Evolutionary conservation across 2,888 invertebrate genomes (phyloP).

Genomic region (Hypena proboscidalis): DNA sequence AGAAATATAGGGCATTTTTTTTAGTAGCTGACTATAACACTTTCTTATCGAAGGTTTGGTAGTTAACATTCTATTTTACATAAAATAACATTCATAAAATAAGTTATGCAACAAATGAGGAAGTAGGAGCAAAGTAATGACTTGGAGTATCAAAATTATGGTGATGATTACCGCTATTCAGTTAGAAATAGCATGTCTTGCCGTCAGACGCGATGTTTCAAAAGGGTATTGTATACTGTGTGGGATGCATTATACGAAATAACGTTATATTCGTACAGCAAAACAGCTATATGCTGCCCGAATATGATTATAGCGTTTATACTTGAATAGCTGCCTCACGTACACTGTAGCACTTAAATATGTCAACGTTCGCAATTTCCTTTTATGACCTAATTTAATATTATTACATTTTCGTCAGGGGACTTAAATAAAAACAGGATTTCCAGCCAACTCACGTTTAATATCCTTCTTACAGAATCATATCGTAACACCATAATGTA

Average conservation of each 20-base stretch:
- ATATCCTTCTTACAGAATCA: conserved; percentile 6
- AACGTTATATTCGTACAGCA: conserved; percentile 5
- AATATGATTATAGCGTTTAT: too few species aligned
- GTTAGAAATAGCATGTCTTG: conserved; percentile 24
- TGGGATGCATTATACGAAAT: conserved; percentile 22
- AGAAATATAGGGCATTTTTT: too few species aligned
- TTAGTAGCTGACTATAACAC: too few species aligned
- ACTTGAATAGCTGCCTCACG: conserved; percentile 11
- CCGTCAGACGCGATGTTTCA: conserved; percentile 29
- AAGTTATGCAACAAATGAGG: conserved; percentile 10
- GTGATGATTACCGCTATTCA: conserved; percentile 30
- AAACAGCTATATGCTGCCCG: too few species aligned
- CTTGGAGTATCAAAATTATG: conserved; percentile 21
- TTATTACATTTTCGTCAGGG: neutral
- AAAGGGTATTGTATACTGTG: conserved; percentile 17
- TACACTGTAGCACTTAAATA: conserved; percentile 7
- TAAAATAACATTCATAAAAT: neutral
- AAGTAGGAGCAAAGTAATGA: conserved; percentile 23
- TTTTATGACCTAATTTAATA: conserved; percentile 3
- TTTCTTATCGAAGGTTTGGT: neutral
- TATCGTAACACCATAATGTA: conserved; percentile 24
- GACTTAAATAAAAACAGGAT: conserved; percentile 19
- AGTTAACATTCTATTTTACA: neutral
- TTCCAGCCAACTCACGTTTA: conserved; percentile 50
- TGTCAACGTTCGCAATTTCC: conserved; percentile 8